Evolutionary conservation across 2,113 vertebrate genomes (phyloP).

Genomic region (Mesembrinibis cayennensis): DNA sequence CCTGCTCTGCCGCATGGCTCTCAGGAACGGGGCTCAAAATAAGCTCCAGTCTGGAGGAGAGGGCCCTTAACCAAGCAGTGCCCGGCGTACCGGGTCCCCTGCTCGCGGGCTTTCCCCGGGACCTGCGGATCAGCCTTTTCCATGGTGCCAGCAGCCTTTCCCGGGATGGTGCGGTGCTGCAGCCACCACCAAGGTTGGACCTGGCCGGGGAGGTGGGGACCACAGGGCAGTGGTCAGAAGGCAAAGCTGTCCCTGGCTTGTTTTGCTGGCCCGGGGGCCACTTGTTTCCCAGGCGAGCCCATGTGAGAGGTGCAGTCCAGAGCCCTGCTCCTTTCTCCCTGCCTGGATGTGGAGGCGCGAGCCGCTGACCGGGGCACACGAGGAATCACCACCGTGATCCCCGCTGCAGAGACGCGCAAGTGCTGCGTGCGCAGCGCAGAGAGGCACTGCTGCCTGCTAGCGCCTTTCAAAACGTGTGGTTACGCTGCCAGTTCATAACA

Average conservation of each 20-base stretch:
- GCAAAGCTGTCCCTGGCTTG: rapidly evolving
- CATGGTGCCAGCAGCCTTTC: not conserved
- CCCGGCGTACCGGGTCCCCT: not conserved
- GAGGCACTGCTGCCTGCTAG: not conserved
- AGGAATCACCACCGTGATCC: rapidly evolving
- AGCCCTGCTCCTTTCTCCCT: not conserved
- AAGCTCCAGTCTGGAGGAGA: not conserved
- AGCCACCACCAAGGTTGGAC: rapidly evolving
- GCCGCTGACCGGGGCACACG: rapidly evolving
- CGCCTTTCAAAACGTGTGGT: not conserved
- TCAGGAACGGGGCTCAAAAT: not conserved
- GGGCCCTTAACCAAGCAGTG: not conserved
- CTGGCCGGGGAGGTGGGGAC: not conserved
- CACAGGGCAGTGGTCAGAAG: not conserved
- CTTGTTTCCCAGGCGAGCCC: not conserved
- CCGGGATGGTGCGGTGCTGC: rapidly evolving
- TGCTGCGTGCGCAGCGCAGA: rapidly evolving
- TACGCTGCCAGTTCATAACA: not conserved
- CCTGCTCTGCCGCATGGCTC: rapidly evolving
- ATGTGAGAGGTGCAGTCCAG: rapidly evolving
- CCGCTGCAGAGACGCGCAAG: rapidly evolving
- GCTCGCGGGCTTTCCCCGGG: not conserved
- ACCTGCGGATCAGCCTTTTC: not conserved
- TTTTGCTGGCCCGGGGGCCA: not conserved
- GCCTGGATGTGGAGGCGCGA: not conserved